Base-by-base conservation (phyloP, 2,797 vertebrate species). In the Sebastes paucispinis region DNA sequence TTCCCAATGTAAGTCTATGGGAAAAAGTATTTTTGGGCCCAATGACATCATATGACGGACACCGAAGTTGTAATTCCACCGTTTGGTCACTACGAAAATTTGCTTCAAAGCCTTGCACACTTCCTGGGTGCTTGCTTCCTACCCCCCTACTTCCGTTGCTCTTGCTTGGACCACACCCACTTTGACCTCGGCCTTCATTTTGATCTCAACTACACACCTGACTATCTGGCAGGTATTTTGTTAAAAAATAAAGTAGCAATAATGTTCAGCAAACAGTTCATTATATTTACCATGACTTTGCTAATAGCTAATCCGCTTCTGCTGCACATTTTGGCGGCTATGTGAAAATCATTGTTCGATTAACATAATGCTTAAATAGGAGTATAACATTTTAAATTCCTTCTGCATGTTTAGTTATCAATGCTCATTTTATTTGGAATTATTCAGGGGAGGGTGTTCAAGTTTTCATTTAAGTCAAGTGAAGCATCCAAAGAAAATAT, bases 61-160 rank as follows among this genome's bases (percentile, higher is more conserved):
- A 43, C 0, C 0, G 6, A 43, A 43, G 39, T 43, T 43, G 39
- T 16, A 16, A 43, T 16, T 43, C 39, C 39, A 43, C 39, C 14
- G 13, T 43, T 43, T 43, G 39, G 39, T 0, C 39, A 43, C 13
- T 0, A 14, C 39, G 5, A 43, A 43, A 3, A 43, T 43, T 0
- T 3, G 39, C 5, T 16, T 43, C 0, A 16, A 43, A 0, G 39
- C 0, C 39, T 43, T 0, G 39, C 2, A 0, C 39, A 43, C 39
- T 43, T 43, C 13, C 39, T 43, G 0, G 39, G 39, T 43, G 39
- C 13, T 43, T 43, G 39, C 39, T 43, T 43, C 39, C 39, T 43
- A 43, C 0, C 1, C 39, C 39, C 39, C 0, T 43, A 43, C 0
- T 43, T 43, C 39, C 39, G 39, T 43, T 43, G 14, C 39, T 16